phyloP scores from a whole-genome alignment of 2,888 invertebrate genomes.

The Diarsia rubi region DNA sequence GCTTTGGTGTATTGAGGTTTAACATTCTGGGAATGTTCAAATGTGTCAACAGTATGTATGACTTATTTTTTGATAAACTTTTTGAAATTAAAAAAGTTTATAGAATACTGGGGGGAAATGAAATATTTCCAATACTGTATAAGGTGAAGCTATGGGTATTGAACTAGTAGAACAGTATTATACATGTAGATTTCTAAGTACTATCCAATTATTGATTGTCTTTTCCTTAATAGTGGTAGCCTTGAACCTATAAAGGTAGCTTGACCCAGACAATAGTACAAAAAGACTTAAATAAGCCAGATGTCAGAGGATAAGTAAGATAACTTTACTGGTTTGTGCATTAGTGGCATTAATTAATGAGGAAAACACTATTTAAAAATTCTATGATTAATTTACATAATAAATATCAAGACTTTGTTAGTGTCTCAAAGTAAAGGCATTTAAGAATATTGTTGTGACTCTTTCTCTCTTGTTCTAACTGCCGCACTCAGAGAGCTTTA shows the following conservation, averaged over 20 bases:
- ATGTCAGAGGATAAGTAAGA: neutral
- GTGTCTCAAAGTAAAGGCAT: neutral
- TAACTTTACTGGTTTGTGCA: neutral
- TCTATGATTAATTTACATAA: neutral
- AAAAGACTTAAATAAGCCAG: neutral
- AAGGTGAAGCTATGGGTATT: too few relatives aligned
- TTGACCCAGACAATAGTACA: neutral
- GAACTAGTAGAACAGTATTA: neutral
- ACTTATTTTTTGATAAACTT: too few relatives aligned
- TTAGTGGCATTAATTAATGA: neutral
- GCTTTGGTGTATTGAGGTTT: neutral
- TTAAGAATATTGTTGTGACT: neutral
- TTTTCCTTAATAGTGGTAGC: neutral
- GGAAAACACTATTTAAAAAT: constrained; percentile 8
- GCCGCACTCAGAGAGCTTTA: too few relatives aligned
- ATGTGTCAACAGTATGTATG: neutral
- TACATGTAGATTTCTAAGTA: neutral
- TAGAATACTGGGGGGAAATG: neutral
- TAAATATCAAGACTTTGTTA: constrained; percentile 1
- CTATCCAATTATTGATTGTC: neutral
- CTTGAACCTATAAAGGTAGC: neutral
- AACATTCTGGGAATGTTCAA: neutral
- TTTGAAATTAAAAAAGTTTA: too few relatives aligned
- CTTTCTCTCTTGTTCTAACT: neutral
- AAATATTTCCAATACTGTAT: neutral